Evolutionary conservation across 2,113 vertebrate genomes (phyloP), one percentile per base, ranked within the genome.

Genomic region (Dolichallabes microphthalmus): DNA sequence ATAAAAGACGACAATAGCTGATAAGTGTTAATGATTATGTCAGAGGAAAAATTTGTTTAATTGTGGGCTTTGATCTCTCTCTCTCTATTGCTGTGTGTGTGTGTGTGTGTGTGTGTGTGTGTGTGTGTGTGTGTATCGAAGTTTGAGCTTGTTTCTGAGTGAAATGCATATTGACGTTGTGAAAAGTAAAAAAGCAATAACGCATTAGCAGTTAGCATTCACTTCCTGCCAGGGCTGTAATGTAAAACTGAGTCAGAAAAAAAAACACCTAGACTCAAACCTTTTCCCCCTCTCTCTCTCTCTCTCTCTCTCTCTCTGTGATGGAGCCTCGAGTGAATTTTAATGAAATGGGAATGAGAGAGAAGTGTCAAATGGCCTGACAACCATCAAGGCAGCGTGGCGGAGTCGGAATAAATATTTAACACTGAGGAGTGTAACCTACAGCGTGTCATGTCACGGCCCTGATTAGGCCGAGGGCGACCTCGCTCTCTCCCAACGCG

Each of bases 401-500:
- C 85, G 60, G 35, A 68, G 91, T 92, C 92, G 92, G 94, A 92
- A 95, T 94, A 94, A 94, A 95, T 95, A 94, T 95, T 94, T 93
- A 94, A 94, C 93, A 93, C 91, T 85, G 93, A 92, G 90, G 91
- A 92, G 92, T 57, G 86, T 91, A 93, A 92, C 93, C 94, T 93
- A 93, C 93, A 94, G 92, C 92, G 92, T 94, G 93, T 93, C 93
- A 92, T 94, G 93, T 94, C 94, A 94, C 88, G 93, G 91, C 93
- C 89, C 92, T 93, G 93, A 94, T 95, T 94, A 94, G 94, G 92
- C 90, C 90, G 90, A 90, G 83, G 92, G 94, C 93, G 92, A 94
- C 93, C 94, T 64, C 92, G 90, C 92, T 92, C 93, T 93, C 92
- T 90, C 91, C 90, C 88, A 93, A 93, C 93, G 94, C 89, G 91